A percentile compares a stretch with the other conserved stretches of the same genome.
These are phyloP conservation scores for Pyrrhosoma nymphula DNA, from an alignment of 2,888 invertebrate species.

Conservation along the genomic window DNA sequence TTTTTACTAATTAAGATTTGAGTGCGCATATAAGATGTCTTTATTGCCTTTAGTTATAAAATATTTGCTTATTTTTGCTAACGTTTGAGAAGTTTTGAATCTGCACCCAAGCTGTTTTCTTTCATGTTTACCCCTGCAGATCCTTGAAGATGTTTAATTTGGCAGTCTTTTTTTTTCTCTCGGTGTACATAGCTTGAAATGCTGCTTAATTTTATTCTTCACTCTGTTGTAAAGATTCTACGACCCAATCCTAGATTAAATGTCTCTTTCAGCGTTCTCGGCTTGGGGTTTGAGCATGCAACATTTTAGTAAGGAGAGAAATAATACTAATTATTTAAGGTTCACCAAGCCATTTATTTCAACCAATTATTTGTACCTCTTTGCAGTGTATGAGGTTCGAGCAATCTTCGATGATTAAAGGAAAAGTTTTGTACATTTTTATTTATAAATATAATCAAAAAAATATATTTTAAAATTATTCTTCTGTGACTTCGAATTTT, in stretches of 20 bases:
- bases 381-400: not conserved
- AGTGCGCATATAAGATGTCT: not conserved
- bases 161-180: not conserved
- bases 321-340: not conserved
- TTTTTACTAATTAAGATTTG: not conserved
- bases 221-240: not conserved
- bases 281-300: not conserved
- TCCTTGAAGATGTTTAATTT: too few species aligned
- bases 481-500: constrained; percentile 73
- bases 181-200: not conserved
- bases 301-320: not conserved
- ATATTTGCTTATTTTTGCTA: too few species aligned
- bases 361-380: not conserved
- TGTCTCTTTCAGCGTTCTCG: not conserved
- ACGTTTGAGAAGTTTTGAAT: too few species aligned
- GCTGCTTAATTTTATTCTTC: not conserved
- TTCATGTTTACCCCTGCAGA: too few species aligned
- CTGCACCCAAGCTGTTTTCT: too few species aligned
- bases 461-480: not conserved
- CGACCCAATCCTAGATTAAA: not conserved
- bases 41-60: too few species aligned
- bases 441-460: constrained; percentile 22
- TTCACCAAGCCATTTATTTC: constrained; percentile 22
- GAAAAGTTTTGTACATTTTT: not conserved
- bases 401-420: not conserved